phyloP scores from a whole-genome alignment of 53 echinoderm and acorn worm species.

The Holothuria scabra region DNA sequence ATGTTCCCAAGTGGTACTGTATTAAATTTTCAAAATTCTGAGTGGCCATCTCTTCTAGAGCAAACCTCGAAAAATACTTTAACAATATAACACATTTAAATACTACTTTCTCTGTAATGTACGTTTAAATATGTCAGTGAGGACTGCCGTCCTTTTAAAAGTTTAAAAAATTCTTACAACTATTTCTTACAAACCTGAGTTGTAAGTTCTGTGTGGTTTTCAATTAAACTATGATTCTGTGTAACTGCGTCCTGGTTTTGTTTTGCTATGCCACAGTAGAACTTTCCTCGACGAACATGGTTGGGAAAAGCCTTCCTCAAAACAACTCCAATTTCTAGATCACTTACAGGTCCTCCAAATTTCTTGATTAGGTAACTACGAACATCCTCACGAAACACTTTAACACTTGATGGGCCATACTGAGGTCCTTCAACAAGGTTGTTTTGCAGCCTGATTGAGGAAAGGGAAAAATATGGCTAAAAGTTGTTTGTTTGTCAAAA shows the following conservation, averaged over 20 bases:
- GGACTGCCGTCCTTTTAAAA: too few relatives aligned
- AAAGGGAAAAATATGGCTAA: conserved; percentile 3
- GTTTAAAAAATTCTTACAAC: too few relatives aligned
- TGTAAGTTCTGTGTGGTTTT: conserved; percentile 16
- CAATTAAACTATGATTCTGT: conserved; percentile 5
- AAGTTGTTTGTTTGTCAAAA: not conserved
- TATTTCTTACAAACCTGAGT: conserved; percentile 23
- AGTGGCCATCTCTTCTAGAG: too few relatives aligned
- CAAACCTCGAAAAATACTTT: too few relatives aligned
- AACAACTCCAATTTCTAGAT: conserved; percentile 69
- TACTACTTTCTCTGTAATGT: too few relatives aligned
- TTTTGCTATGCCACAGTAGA: conserved; percentile 64
- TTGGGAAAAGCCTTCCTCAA: conserved; percentile 68
- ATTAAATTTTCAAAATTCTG: too few relatives aligned
- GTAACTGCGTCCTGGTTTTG: conserved; percentile 34
- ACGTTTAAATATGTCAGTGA: too few relatives aligned
- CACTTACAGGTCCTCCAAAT: conserved; percentile 70
- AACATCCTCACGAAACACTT: conserved; percentile 74
- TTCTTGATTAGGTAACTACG: conserved; percentile 65
- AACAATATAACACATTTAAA: too few relatives aligned
- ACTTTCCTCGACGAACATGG: conserved; percentile 71
- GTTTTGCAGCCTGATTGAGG: conserved; percentile 62
- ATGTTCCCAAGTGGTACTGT: too few relatives aligned
- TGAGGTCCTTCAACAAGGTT: conserved; percentile 65
- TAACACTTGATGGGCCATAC: conserved; percentile 68